Base-by-base conservation (phyloP, 2,888 invertebrate species). In the Julus scandinavius region DNA sequence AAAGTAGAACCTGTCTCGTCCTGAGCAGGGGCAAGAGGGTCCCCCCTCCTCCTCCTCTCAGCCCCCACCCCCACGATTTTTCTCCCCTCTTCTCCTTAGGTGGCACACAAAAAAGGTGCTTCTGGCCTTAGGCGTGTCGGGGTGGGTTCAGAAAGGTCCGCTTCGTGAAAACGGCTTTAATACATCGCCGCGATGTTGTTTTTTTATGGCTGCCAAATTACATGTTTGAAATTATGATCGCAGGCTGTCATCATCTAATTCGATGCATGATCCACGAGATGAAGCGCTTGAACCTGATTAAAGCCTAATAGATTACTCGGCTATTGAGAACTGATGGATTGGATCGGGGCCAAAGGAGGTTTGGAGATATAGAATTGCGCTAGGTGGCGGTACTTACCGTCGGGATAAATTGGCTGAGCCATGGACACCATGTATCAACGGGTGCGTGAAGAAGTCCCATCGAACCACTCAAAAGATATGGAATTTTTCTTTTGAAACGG, bases 1-100 rank as follows among this genome's bases (percentile, higher is more conserved):
- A 45, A 40, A 41, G 85, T 85, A n/a, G 85, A 85, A 85, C 85
- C 85, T 85, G 85, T 85, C 85, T 85, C 38, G 85, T 45, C 40
- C 13, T 85, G 11, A 85, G n/a, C 15, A 40, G 85, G 40, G 63
- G n/a, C 63, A 20, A 85, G 84, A 13, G 38, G 84, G 29, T 29
- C 13, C 15, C n/a, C 85, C 85, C 13, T 13, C 85, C 45, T 13
- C 85, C 45, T 29, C 29, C 29, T 29, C 29, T 29, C 29, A 29
- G 29, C 29, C 29, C 29, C 29, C 29, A 29, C 63, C n/a, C 63
- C 15, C 29, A 29, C 63, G 63, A 29, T 29, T 29, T 29, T 29
- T 63, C 63, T n/a, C 85, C 29, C 45, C 85, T 85, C n/a, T 15
- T 85, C 85, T 85, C 40, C 85, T 85, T 85, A 9, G 85, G 85